Evolutionary conservation across 2,113 vertebrate species (phyloP).

Genomic region (Andinoacara biseriatus): DNA sequence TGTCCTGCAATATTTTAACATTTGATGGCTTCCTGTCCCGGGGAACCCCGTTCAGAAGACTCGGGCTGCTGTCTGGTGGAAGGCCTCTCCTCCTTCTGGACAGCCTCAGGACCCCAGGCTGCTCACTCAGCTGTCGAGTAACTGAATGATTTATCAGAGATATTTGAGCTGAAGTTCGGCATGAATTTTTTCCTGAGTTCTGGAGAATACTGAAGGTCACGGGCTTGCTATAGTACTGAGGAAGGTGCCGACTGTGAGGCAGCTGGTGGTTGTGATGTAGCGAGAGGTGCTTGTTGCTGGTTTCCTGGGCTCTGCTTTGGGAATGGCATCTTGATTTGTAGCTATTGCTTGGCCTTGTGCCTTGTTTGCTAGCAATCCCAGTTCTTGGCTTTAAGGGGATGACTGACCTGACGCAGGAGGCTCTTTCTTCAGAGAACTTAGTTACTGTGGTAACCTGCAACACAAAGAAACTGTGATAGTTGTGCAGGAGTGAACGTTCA

Average conservation of each 20-base stretch:
- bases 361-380: slow-evolving; percentile 4
- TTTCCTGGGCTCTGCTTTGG: slow-evolving; percentile 28
- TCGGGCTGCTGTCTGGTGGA: slow-evolving; percentile 54
- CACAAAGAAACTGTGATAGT: not conserved
- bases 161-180: slow-evolving; percentile 12
- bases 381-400: slow-evolving; percentile 23
- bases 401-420: slow-evolving; percentile 25
- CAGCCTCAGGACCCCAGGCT: slow-evolving; percentile 31
- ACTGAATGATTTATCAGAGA: slow-evolving; percentile 20
- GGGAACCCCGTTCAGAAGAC: not conserved
- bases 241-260: slow-evolving; percentile 40
- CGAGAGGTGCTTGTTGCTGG: slow-evolving; percentile 31
- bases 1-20: slow-evolving; percentile 20
- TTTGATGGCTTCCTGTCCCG: slow-evolving; percentile 26
- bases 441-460: slow-evolving; percentile 49
- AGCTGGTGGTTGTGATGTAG: slow-evolving; percentile 38
- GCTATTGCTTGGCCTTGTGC: slow-evolving; percentile 23
- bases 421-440: slow-evolving; percentile 36
- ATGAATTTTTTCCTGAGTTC: slow-evolving; percentile 45
- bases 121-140: not conserved
- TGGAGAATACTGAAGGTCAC: slow-evolving; percentile 31
- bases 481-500: not conserved
- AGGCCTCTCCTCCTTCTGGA: slow-evolving; percentile 66
- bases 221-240: slow-evolving; percentile 36
- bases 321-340: slow-evolving; percentile 13